Conservation (phyloP, 2,888 invertebrate genomes). For the Cistogaster globosa region DNA sequence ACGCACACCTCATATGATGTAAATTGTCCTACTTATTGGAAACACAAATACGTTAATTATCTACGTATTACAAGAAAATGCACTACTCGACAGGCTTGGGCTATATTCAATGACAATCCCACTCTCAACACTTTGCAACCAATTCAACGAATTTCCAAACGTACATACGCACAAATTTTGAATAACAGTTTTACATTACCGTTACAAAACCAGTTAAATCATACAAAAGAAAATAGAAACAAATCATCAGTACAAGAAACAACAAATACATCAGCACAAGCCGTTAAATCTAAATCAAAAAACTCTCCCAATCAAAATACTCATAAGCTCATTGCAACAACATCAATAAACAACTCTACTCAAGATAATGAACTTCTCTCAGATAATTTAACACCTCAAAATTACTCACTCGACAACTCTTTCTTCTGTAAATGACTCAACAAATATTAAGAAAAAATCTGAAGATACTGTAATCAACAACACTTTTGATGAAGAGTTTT, state of each 20-base stretch:
- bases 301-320: too few species aligned
- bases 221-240: background rate
- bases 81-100: slow-evolving; percentile 10
- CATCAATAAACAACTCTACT: too few species aligned
- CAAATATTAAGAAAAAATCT: too few species aligned
- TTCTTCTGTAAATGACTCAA: too few species aligned
- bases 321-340: too few species aligned
- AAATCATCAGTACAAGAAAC: background rate
- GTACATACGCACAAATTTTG: slow-evolving; percentile 6
- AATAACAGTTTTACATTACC: background rate
- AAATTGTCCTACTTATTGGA: background rate
- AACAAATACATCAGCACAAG: slow-evolving; percentile 1
- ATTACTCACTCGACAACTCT: too few species aligned
- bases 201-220: slow-evolving; percentile 4
- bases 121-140: slow-evolving; percentile 4
- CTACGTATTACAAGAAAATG: background rate
- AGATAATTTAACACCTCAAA: too few species aligned
- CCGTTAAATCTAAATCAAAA: background rate
- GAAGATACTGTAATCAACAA: too few species aligned
- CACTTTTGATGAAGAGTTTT: too few species aligned
- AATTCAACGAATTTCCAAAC: background rate
- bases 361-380: too few species aligned
- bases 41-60: too few species aligned
- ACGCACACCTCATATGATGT: slow-evolving; percentile 16
- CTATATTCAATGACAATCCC: slow-evolving; percentile 22